phyloP scores from a whole-genome alignment of 2,888 invertebrate genomes.

The Synergus laeviventris region DNA sequence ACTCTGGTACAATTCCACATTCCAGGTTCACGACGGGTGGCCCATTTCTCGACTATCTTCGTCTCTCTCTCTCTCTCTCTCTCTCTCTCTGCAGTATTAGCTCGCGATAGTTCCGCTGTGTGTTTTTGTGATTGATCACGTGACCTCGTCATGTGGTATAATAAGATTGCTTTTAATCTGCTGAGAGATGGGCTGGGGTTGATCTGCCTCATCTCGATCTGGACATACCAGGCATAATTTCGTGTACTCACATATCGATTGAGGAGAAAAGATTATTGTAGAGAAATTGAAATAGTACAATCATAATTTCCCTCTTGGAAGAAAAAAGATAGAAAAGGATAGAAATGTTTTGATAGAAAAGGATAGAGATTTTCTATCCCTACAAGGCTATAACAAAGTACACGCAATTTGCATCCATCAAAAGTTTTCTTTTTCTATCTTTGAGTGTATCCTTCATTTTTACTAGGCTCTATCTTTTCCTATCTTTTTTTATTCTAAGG shows the following conservation, averaged over 20 bases:
- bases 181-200: constrained; percentile 59
- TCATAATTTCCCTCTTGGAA: no score
- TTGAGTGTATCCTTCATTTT: no score
- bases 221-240: constrained; percentile 54
- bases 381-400: no score
- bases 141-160: constrained; percentile 74
- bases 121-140: constrained; percentile 75
- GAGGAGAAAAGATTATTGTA: not conserved
- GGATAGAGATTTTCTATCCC: no score
- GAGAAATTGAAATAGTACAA: not conserved
- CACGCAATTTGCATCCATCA: no score
- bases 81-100: constrained; percentile 60
- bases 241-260: constrained; percentile 43
- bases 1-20: constrained; percentile 73
- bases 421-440: no score
- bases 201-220: constrained; percentile 44
- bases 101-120: constrained; percentile 67
- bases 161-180: constrained; percentile 74
- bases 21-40: constrained; percentile 74
- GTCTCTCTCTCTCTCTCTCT: constrained; percentile 51
- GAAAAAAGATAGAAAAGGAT: no score
- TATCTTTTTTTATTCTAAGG: no score
- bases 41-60: constrained; percentile 60
- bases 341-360: no score
- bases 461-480: no score